Evolutionary conservation across 2,888 invertebrate species (phyloP), one percentile per base, ranked within the genome.

Genomic region (Ptilodon capucinus): DNA sequence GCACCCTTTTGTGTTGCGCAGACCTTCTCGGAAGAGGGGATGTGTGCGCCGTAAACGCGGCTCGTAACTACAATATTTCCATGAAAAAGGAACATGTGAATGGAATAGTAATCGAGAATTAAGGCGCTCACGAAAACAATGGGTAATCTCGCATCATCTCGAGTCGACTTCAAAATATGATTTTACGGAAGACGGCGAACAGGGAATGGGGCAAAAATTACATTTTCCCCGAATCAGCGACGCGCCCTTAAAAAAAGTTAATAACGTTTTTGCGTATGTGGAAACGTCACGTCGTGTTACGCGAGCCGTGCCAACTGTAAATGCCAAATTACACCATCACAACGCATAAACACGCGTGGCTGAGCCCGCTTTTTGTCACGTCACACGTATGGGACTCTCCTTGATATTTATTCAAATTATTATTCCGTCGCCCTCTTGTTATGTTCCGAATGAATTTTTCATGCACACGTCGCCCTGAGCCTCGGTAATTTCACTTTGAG

Each of bases 331-430:
- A 86, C 83, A 71, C 80, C 83, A 84, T 88, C 87, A 83, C 76
- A 80, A 79, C 81, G 76, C 72, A 86, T 85, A 81, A 86, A 74
- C 84, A 82, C 84, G 84, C 82, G 72, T 76, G 84, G 81, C 77
- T 86, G 87, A 70, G 64, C 76, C 64, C 76, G 76, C 80, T 81
- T 81, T 84, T 86, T 86, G 88, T 88, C 87, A 82, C 79, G 79
- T 84, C 84, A 81, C 77, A 67, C 72, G 79, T 77, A 72, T 79
- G 81, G 73, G 72, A 70, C 65, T 63, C 66, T 72, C 60, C 81
- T 81, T 85, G 78, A 87, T 88, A 87, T 90, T 89, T 90, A 90
- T 91, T 90, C 86, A 90, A 90, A 89, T 90, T 87, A 87, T 89
- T 82, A 85, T 81, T 83, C 82, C 80, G 76, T 74, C 87, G 79